These are phyloP conservation scores for Picathartes gymnocephalus DNA, from an alignment of 2,113 vertebrate genomes.

Conservation along the genomic window DNA sequence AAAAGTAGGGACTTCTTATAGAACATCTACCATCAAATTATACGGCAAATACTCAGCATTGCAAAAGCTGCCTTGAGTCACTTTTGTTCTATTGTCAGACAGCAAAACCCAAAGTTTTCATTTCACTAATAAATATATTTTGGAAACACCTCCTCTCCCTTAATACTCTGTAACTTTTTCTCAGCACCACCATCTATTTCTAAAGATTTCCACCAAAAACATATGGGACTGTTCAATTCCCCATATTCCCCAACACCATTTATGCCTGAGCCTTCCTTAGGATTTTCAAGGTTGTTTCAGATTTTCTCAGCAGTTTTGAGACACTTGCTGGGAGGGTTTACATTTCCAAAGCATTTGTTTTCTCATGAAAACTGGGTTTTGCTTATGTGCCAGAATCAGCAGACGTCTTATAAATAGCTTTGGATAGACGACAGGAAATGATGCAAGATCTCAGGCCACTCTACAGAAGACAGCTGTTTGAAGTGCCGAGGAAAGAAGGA, in stretches of 20 bases:
- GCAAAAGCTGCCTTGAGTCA: not conserved
- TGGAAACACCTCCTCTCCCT: not conserved
- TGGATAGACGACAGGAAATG: conserved; percentile 52
- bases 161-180: not conserved
- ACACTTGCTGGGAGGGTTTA: not conserved
- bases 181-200: not conserved
- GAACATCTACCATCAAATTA: not conserved
- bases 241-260: not conserved
- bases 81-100: not conserved
- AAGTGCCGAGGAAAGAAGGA: not conserved
- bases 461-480: conserved; percentile 11
- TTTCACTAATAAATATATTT: not conserved
- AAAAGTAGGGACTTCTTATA: not conserved
- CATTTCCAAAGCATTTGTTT: conserved; percentile 23
- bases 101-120: not conserved
- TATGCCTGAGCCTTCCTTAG: not conserved
- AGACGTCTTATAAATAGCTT: conserved; percentile 43
- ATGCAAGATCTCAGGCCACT: conserved; percentile 39
- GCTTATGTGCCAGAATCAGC: conserved; percentile 21
- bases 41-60: not conserved
- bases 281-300: not conserved
- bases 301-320: not conserved
- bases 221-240: not conserved
- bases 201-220: not conserved
- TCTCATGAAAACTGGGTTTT: conserved; percentile 1